These are phyloP conservation scores for Yasuhikotakia modesta DNA, from an alignment of 2,797 vertebrate genomes.

Conservation along the genomic window DNA sequence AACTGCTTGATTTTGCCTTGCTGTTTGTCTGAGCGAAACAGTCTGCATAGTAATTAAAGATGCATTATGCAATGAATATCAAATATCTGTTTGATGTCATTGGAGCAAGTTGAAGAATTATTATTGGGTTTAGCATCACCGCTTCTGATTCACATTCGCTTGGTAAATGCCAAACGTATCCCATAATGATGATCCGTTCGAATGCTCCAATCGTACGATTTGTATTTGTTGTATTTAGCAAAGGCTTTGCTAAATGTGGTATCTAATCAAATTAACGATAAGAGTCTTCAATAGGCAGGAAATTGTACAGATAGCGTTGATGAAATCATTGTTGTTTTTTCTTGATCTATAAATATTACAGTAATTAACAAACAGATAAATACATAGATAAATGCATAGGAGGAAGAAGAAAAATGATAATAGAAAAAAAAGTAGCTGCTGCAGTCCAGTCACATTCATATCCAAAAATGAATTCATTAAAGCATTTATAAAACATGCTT, in stretches of 20 bases:
- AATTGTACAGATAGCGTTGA: not conserved
- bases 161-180: not conserved
- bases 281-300: not conserved
- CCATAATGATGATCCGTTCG: constrained; percentile 1
- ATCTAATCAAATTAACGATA: not conserved
- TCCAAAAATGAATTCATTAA: constrained; percentile 13
- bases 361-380: not conserved
- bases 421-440: not conserved
- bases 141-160: not conserved
- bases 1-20: constrained; percentile 20
- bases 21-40: not conserved
- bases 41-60: constrained; percentile 29
- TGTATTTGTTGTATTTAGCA: not conserved
- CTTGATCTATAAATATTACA: not conserved
- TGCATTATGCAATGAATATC: constrained; percentile 32
- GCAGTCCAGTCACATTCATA: constrained; percentile 9
- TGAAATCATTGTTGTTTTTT: constrained; percentile 6
- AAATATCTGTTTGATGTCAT: constrained; percentile 35
- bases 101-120: constrained; percentile 4
- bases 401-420: not conserved
- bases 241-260: not conserved
- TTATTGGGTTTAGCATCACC: constrained; percentile 7
- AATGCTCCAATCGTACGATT: not conserved
- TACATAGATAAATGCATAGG: not conserved
- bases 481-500: constrained; percentile 24